Percentiles rank a stretch among this genome's conserved stretches.
phyloP scores from a whole-genome alignment of 2,888 invertebrate species.

The Oithona nana region DNA sequence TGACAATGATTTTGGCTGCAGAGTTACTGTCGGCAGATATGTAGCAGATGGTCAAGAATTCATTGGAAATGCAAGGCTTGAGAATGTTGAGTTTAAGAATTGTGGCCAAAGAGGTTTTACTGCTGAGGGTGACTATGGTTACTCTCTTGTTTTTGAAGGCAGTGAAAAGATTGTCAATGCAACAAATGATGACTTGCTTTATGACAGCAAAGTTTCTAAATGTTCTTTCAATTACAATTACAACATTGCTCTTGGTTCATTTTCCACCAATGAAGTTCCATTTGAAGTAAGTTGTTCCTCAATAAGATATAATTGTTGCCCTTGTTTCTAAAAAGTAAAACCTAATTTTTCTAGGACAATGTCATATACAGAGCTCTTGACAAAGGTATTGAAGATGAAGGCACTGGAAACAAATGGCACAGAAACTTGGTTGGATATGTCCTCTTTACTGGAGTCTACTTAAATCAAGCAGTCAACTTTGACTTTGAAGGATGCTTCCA shows the following conservation, averaged over 20 bases:
- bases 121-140: slow-evolving; percentile 18
- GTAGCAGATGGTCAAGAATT: slow-evolving; percentile 11
- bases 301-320: no score
- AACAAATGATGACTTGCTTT: no score
- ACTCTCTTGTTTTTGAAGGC: background rate
- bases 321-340: background rate
- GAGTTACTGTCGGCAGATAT: slow-evolving; percentile 18
- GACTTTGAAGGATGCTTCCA: slow-evolving; percentile 17
- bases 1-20: slow-evolving; percentile 19
- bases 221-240: slow-evolving; percentile 19
- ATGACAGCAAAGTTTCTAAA: slow-evolving; percentile 17
- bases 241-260: slow-evolving; percentile 18
- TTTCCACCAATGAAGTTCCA: slow-evolving; percentile 12
- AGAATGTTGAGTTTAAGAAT: slow-evolving; percentile 18
- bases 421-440: slow-evolving; percentile 17
- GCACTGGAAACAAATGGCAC: slow-evolving; percentile 12
- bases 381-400: slow-evolving; percentile 18
- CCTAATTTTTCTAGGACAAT: slow-evolving; percentile 4
- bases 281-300: slow-evolving; percentile 1
- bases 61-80: slow-evolving; percentile 14
- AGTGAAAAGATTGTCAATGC: no score
- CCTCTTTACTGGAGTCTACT: slow-evolving; percentile 18
- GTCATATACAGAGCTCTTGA: slow-evolving; percentile 19
- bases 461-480: slow-evolving; percentile 15
- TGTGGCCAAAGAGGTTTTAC: slow-evolving; percentile 19